Evolutionary conservation across 2,797 vertebrate species (phyloP), one percentile per base, ranked within the genome.

Genomic region (Mastacembelus armatus): DNA sequence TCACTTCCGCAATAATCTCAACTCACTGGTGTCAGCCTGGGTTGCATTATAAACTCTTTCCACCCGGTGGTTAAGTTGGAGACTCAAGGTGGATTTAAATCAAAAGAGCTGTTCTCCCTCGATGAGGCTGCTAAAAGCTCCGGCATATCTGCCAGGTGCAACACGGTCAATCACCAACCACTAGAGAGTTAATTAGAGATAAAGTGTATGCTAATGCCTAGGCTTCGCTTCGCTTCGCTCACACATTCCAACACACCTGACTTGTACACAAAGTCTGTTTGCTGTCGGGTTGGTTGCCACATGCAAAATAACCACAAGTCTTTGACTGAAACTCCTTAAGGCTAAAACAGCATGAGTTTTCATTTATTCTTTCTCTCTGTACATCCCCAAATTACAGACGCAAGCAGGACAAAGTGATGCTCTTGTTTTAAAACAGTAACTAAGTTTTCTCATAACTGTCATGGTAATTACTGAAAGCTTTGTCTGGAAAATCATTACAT

Each of bases 81-180:
- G 88, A 85, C 72, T 91, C 71, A 80, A 63, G 75, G 82, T 84
- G 90, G 93, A 93, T 94, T 94, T 91, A 87, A 90, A 92, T 92
- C 88, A 94, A 94, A 94, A 89, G 91, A 85, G 59, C 73, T 35
- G 71, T 57, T 89, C 78, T 85, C 73, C 71, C 75, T 72, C 45
- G 40, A 65, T 19, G 69, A 60, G 40, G 65, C 69, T 40, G 74
- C 64, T 83, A 81, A 88, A 83, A 81, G 73, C 85, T 66, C 63
- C 36, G 72, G 80, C 76, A 81, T 81, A 88, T 89, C 84, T 36
- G 43, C 50, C 88, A 88, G 91, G 91, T 92, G 86, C 81, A 83
- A 66, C 73, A 77, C 84, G 90, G 91, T 92, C 89, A 91, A 91
- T 80, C 81, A 75, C 84, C 74, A 90, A 87, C 82, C 92, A 83